Evolutionary conservation across 2,797 vertebrate genomes (phyloP), one percentile per base, ranked within the genome.

Genomic region (Cynopterus sphinx): DNA sequence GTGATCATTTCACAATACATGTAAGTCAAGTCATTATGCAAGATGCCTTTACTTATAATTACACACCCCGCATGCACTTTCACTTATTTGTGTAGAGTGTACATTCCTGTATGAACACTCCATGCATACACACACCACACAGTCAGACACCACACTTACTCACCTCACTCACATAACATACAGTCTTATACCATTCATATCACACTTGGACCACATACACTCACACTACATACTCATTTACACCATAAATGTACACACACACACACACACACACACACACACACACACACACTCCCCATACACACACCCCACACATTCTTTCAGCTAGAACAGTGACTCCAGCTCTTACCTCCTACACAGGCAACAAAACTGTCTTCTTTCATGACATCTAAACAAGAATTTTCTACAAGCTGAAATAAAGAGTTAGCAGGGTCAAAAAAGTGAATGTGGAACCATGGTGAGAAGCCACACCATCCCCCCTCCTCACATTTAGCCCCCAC

Each of bases 331-430:
- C 1, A 3, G 26, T 11, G 21, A 26, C 57, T 51, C 15, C 1
- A 17, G 17, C n/a, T 33, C 99, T 99, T 98, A 99, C 99, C 99
- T 99, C 99, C 99, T 87, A 99, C 98, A 55, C 98, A 59, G 57
- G 46, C 46, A 46, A 46, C 12, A 13, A 46, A 46, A 46, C 46
- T 46, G 2, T 46, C 46, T 13, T 13, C 46, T 46, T 46, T 13
- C 46, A 46, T 46, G 46, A 46, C 46, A 46, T 46, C 46, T 46
- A 46, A 46, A 46, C 46, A 46, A 46, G 46, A 46, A 46, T 46
- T 46, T 13, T 46, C 12, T 46, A 46, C 98, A 89, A 99, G 99
- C 99, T 99, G 86, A 46, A 98, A 97, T 28, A 96, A 67, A 87
- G 41, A 96, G 5, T 65, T 61, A 87, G 87, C 91, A 49, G 21